Evolutionary conservation across 2,888 invertebrate genomes (phyloP).

Genomic region (Stratiomys singularior): DNA sequence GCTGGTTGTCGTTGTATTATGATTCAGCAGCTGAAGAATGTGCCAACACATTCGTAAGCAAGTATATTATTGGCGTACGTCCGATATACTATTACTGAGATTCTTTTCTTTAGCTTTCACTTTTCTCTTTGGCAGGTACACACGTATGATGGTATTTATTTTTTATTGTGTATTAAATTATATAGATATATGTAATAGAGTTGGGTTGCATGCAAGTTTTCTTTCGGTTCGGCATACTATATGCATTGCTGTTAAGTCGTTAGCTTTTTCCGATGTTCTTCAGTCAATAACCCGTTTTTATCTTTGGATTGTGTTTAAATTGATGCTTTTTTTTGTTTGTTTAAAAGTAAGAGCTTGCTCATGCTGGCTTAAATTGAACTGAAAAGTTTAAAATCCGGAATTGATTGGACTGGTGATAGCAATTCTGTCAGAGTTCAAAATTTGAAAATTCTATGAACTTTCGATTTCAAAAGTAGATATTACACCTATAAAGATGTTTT

Average conservation of each 20-base stretch:
- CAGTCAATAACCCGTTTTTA: conserved; percentile 35
- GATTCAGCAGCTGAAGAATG: conserved; percentile 34
- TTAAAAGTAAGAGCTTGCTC: no score
- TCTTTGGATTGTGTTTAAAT: no score
- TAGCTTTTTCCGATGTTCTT: conserved; percentile 33
- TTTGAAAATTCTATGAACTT: no score
- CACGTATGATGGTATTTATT: conserved; percentile 23
- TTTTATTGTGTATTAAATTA: conserved; percentile 34
- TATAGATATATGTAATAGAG: not conserved
- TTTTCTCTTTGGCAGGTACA: conserved; percentile 34
- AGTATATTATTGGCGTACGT: conserved; percentile 23
- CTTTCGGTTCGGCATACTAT: not conserved
- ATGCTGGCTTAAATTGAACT: no score
- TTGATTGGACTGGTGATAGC: no score
- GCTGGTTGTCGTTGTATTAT: conserved; percentile 3
- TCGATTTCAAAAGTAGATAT: no score
- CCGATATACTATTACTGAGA: conserved; percentile 39
- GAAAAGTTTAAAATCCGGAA: not conserved
- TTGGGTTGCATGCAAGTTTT: not conserved
- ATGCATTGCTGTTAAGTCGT: not conserved
- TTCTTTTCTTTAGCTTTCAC: conserved; percentile 44
- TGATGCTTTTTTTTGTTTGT: no score
- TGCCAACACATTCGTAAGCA: conserved; percentile 31
- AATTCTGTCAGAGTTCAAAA: no score
- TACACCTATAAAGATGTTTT: no score